Conservation (phyloP, 1,140 invertebrate genomes). For the Cardiocondyla obscurior region DNA sequence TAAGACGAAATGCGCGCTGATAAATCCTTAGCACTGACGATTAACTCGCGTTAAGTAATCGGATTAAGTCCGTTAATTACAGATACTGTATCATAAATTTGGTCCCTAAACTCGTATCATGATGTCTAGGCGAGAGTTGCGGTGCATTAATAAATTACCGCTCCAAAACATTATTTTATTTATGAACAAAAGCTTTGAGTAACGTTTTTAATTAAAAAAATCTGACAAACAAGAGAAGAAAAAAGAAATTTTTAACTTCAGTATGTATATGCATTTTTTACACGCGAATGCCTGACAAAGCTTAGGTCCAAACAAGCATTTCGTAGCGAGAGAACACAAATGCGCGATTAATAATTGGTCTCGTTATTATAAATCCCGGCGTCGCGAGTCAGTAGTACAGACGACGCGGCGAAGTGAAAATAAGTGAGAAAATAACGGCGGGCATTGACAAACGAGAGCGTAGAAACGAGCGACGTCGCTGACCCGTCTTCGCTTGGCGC, state of each 20-base stretch:
- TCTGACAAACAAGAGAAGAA: background rate
- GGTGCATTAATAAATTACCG: no score
- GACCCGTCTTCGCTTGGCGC: constrained; percentile 11
- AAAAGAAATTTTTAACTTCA: background rate
- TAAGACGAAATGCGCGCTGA: background rate
- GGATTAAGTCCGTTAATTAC: background rate
- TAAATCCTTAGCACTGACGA: background rate
- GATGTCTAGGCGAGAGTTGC: background rate
- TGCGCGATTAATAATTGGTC: constrained; percentile 1
- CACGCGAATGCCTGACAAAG: background rate
- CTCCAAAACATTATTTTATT: no score
- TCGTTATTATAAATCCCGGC: constrained; percentile 5
- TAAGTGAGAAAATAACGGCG: constrained; percentile 24
- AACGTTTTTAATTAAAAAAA: background rate
- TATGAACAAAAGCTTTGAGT: background rate
- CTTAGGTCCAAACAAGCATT: background rate
- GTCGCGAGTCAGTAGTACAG: background rate
- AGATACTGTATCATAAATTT: background rate
- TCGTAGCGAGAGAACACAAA: background rate
- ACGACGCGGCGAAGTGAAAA: background rate
- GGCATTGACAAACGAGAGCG: constrained; percentile 28
- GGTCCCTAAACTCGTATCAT: background rate
- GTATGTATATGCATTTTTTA: background rate
- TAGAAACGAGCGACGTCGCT: constrained; percentile 27
- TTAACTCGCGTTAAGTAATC: background rate